These are phyloP conservation scores for Arctia plantaginis DNA, from an alignment of 2,888 invertebrate species.

Conservation along the genomic window DNA sequence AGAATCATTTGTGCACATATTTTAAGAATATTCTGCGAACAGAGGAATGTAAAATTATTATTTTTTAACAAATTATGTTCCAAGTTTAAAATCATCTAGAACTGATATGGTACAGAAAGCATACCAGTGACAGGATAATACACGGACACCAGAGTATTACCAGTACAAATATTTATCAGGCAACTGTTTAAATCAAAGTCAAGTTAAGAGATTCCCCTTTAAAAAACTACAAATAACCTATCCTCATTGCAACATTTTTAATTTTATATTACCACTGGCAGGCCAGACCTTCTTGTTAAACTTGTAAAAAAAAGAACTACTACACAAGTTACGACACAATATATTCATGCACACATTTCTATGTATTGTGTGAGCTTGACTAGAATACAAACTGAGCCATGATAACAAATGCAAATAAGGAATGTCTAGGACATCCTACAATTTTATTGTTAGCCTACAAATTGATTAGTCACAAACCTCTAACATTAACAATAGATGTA, in stretches of 20 bases:
- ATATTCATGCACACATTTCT: neutral
- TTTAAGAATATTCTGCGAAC: no score
- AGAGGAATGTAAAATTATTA: no score
- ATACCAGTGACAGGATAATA: no score
- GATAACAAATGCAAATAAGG: slow-evolving; percentile 31
- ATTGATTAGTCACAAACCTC: slow-evolving; percentile 44
- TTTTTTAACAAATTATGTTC: no score
- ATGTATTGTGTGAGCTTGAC: neutral
- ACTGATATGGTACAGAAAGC: no score
- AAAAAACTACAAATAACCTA: no score
- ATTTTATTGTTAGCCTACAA: slow-evolving; percentile 44
- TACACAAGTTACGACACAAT: neutral
- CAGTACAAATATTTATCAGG: no score
- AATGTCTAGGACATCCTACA: slow-evolving; percentile 41
- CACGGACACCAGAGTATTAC: no score
- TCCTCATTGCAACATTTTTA: no score
- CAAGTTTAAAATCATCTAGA: no score
- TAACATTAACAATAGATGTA: slow-evolving; percentile 36
- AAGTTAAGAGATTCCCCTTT: neutral
- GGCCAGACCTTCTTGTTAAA: neutral
- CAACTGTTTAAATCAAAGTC: neutral
- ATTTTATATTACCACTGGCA: no score
- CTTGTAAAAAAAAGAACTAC: neutral
- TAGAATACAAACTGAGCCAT: neutral
- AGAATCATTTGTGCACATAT: no score